Evolutionary conservation across 1,140 invertebrate genomes (phyloP).

Genomic region (Ectropis grisescens): DNA sequence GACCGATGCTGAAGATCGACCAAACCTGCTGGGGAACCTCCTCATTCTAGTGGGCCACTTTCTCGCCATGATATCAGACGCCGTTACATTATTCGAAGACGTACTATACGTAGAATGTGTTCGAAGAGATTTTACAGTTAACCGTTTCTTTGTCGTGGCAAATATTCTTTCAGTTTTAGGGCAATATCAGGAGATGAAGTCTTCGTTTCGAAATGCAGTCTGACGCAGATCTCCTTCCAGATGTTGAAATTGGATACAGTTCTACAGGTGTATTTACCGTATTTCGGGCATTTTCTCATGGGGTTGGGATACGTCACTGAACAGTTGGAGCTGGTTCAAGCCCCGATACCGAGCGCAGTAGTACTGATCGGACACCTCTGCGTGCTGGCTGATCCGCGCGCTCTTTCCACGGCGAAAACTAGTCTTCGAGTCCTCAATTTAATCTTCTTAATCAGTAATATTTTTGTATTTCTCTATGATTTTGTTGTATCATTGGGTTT

Average conservation of each 20-base stretch:
- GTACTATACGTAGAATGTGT: slow-evolving; percentile 10
- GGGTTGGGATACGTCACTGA: slow-evolving; percentile 43
- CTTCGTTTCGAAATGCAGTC: slow-evolving; percentile 5
- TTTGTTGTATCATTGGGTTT: slow-evolving; percentile 16
- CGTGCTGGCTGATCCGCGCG: slow-evolving; percentile 32
- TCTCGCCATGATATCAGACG: slow-evolving; percentile 18
- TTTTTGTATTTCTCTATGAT: slow-evolving; percentile 36
- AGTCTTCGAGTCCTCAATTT: slow-evolving; percentile 31
- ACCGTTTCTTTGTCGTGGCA: slow-evolving; percentile 22
- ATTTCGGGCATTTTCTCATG: slow-evolving; percentile 44
- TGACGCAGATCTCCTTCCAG: slow-evolving; percentile 7
- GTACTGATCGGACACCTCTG: slow-evolving; percentile 43
- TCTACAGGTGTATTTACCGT: slow-evolving; percentile 31
- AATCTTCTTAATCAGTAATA: slow-evolving; percentile 34
- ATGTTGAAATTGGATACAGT: slow-evolving; percentile 23
- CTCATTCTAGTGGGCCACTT: slow-evolving; percentile 24
- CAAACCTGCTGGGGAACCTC: slow-evolving; percentile 10
- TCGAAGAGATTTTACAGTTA: slow-evolving; percentile 12
- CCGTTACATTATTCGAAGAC: slow-evolving; percentile 13
- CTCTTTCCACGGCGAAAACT: slow-evolving; percentile 23
- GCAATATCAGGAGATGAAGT: slow-evolving; percentile 27
- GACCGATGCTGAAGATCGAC: slow-evolving; percentile 6
- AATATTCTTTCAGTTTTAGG: slow-evolving; percentile 27
- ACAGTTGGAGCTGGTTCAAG: slow-evolving; percentile 26
- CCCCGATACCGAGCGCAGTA: slow-evolving; percentile 35